Evolutionary conservation across 2,797 vertebrate genomes (phyloP).

Genomic region (Sebastes vulpes): DNA sequence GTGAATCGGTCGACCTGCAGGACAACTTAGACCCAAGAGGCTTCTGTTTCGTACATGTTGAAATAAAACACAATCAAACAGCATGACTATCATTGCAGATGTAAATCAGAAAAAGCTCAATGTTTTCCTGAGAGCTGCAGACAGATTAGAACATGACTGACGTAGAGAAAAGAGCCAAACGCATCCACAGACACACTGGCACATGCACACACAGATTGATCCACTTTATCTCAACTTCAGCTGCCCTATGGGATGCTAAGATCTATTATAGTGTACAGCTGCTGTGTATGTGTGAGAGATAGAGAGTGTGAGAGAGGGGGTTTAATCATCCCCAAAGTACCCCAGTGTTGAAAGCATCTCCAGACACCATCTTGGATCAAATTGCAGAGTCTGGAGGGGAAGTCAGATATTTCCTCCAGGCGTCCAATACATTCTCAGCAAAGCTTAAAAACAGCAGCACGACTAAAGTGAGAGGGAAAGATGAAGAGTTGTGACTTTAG

Average conservation of each 20-base stretch:
- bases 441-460: background rate
- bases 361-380: constrained; percentile 37
- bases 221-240: constrained; percentile 39
- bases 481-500: background rate
- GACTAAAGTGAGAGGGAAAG: background rate
- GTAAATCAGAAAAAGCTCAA: constrained; percentile 39
- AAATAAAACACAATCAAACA: constrained; percentile 44
- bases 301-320: background rate
- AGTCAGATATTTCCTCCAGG: constrained; percentile 24
- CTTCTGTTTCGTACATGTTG: background rate
- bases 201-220: constrained; percentile 38
- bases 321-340: constrained; percentile 52
- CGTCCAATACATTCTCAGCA: background rate
- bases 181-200: constrained; percentile 12
- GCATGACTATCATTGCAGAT: background rate
- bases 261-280: constrained; percentile 41
- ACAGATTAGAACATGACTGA: background rate
- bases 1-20: background rate
- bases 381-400: constrained; percentile 16
- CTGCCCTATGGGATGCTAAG: constrained; percentile 11
- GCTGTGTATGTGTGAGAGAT: constrained; percentile 8
- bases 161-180: background rate
- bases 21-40: background rate
- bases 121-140: background rate
- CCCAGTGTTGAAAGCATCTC: constrained; percentile 22